phyloP scores from a whole-genome alignment of 2,888 invertebrate genomes.

The Drosophila mercatorum region DNA sequence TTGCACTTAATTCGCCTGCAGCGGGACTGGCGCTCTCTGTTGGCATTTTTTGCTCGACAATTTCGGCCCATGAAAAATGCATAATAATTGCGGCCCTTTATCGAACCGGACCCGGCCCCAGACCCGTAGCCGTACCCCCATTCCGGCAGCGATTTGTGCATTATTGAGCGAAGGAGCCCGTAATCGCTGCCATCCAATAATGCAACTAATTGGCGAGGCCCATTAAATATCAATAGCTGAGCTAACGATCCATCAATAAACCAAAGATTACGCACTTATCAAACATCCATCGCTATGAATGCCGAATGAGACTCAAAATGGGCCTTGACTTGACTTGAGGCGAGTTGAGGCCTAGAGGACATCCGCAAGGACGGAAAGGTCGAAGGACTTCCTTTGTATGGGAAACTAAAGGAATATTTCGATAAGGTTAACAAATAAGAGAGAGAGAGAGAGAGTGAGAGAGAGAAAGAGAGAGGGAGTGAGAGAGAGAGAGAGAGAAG shows the following conservation, averaged over 20 bases:
- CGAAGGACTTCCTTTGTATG: too few species aligned
- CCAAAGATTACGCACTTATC: slow-evolving; percentile 2
- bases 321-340: too few species aligned
- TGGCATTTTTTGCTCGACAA: slow-evolving; percentile 52
- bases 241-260: slow-evolving; percentile 14
- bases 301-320: background rate
- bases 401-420: too few species aligned
- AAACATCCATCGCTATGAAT: slow-evolving; percentile 2
- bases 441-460: background rate
- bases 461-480: background rate
- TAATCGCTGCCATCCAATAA: slow-evolving; percentile 7
- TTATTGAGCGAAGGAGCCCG: background rate
- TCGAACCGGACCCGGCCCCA: background rate
- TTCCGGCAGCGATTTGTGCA: background rate
- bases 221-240: slow-evolving; percentile 6
- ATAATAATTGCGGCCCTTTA: slow-evolving; percentile 51
- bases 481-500: background rate
- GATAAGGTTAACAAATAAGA: background rate
- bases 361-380: too few species aligned
- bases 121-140: background rate
- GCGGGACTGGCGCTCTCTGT: background rate
- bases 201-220: background rate
- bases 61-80: slow-evolving; percentile 68
- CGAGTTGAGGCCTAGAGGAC: too few species aligned
- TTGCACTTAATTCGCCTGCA: slow-evolving; percentile 52